Base-by-base conservation (phyloP, 2,797 vertebrate genomes). In the Gallinago nigripennis region DNA sequence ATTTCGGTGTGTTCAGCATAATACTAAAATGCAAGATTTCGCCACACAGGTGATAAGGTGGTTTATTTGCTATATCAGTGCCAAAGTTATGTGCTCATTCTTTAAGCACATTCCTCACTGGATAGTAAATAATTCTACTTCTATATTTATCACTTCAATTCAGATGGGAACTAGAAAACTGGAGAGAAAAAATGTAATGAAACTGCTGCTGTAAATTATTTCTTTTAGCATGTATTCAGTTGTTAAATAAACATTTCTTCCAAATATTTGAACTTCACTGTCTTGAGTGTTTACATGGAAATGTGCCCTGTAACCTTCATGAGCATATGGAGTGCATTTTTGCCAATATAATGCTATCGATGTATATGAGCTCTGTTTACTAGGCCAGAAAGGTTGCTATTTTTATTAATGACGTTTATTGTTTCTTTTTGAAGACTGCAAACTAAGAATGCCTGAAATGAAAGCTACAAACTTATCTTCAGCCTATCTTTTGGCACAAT, bases 181-280 rank as follows among this genome's bases (percentile, higher is more conserved):
- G 98, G 97, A 97, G 98, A 98, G 97, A 97, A 90, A 71, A 97
- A 98, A 97, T 98, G 98, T 98, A 98, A 98, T 98, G 98, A 98
- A 98, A 98, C 97, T 97, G 98, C 98, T 99, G 98, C 98, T 99
- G 99, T 99, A 99, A 98, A 99, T 99, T 98, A 98, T 98, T 99
- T 98, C 98, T 98, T 99, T 98, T 99, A 99, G 99, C 99, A 99
- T 99, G 98, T 98, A 98, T 98, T 98, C 97, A 96, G 96, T 98
- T 98, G 98, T 98, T 98, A 98, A 98, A 98, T 98, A 98, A 98
- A 98, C 97, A 97, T 98, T 98, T 98, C 98, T 98, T 98, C 97
- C 98, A 98, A 98, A 98, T 98, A 97, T 97, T 97, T 97, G 96
- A 98, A 97, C 96, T 96, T 97, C 65, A 20, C 94, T 96, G 97